These are phyloP conservation scores for Sturnus vulgaris DNA, from an alignment of 2,113 vertebrate genomes.

Conservation along the genomic window DNA sequence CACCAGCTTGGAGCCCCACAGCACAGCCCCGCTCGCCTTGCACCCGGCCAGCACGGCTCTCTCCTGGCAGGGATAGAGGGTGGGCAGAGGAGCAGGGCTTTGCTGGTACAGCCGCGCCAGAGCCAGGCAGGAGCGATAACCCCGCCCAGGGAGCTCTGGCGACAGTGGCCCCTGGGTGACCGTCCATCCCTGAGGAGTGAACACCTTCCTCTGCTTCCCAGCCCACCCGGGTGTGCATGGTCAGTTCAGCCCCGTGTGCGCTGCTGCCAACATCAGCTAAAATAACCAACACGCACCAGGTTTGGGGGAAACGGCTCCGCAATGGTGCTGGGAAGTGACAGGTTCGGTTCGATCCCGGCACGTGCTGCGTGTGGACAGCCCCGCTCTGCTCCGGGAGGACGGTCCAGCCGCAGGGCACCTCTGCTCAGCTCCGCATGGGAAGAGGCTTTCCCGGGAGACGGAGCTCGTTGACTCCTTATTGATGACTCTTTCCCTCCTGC, in stretches of 20 bases:
- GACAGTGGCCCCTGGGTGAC: accelerated
- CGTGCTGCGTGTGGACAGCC: accelerated
- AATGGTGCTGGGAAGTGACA: accelerated
- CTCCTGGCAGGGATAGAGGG: background rate
- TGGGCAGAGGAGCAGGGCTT: background rate
- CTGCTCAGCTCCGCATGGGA: background rate
- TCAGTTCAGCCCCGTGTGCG: accelerated
- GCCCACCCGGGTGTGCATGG: accelerated
- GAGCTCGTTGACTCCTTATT: conserved; percentile 25
- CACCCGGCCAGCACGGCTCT: background rate
- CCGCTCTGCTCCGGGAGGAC: background rate
- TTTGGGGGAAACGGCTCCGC: accelerated
- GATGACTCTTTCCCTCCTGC: conserved; percentile 7
- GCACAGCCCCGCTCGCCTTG: background rate
- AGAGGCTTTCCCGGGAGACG: background rate
- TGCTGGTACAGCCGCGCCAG: background rate
- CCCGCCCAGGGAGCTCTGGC: accelerated
- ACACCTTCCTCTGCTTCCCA: background rate
- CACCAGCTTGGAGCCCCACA: background rate
- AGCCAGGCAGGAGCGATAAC: background rate
- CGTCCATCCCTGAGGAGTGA: background rate
- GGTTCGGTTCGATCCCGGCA: background rate
- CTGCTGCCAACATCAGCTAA: background rate
- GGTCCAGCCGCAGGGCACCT: background rate
- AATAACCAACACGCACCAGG: background rate